Base-by-base conservation (phyloP, 2,797 vertebrate species). In the Furcifer pardalis region DNA sequence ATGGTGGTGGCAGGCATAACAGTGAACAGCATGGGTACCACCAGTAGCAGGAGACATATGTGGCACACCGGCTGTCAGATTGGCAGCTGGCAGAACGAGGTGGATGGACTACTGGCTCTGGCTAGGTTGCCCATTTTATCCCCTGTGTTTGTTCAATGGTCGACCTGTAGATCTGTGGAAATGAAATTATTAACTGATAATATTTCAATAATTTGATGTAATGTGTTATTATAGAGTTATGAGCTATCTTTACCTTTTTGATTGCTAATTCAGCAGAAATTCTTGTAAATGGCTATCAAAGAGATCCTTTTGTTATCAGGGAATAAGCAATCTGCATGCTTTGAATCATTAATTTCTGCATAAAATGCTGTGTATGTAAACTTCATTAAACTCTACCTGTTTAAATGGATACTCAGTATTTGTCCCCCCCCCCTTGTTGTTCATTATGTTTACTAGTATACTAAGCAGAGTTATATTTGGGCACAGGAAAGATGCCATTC, bases 301-400 rank as follows among this genome's bases (percentile, higher is more conserved):
- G 81, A 81, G 59, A 84, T 63, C 37, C 1, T 90, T 66, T 86
- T 19, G 84, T 68, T 77, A 40, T 78, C 40, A 81, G 77, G 69
- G 44, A 19, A 88, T 87, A 59, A 76, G 21, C 17, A 56, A 19
- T 83, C 37, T 82, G 13, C n/a, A 19, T 87, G 77, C 87, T 60
- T 35, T 83, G 63, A 87, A 84, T 79, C 71, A 72, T 84, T 75
- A 86, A 77, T 66, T 83, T 81, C 9, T 89, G 35, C 32, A 84
- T 63, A 89, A 60, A 83, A 90, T 93, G 92, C 91, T 56, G 87
- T 87, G 56, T 82, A 89, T 84, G 73, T 73, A 88, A 90, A 85
- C 19, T 49, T 84, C 79, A 95, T 90, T 95, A 94, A 96, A 94
- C 81, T 44, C 46, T 68, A 77, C 12, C 1, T 65, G 65, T 35